Conservation (phyloP, 2,797 vertebrate genomes). For the Corythornis leucogaster region DNA sequence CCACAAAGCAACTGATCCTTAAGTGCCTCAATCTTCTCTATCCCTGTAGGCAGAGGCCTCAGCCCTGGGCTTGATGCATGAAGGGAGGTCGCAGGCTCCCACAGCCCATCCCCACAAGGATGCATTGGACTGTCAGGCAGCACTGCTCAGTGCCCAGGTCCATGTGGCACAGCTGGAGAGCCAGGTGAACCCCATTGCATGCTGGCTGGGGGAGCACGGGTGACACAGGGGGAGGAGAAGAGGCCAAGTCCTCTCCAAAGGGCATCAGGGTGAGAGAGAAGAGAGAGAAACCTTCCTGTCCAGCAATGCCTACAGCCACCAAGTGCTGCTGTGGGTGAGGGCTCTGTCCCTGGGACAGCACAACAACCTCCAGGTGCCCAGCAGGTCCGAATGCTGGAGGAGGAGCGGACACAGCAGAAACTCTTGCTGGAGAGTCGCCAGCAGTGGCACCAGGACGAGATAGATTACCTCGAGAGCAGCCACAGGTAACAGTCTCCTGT, state of each 20-base stretch:
- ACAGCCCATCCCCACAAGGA: constrained; percentile 36
- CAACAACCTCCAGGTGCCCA: not conserved
- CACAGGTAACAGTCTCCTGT: constrained; percentile 79
- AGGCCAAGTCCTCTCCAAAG: not conserved
- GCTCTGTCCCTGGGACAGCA: not conserved
- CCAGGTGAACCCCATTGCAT: constrained; percentile 77
- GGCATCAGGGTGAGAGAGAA: no score
- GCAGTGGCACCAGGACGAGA: constrained; percentile 84
- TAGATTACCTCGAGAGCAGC: constrained; percentile 84
- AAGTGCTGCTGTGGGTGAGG: not conserved
- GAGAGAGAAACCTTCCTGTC: not conserved
- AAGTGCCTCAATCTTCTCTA: not conserved
- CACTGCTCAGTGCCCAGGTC: constrained; percentile 76
- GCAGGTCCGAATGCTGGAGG: constrained; percentile 85
- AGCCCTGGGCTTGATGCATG: constrained; percentile 27
- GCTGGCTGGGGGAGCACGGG: not conserved
- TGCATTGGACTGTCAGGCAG: constrained; percentile 34
- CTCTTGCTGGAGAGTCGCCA: constrained; percentile 84
- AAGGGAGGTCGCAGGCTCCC: constrained; percentile 44
- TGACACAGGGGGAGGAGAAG: not conserved
- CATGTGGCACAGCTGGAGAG: constrained; percentile 84
- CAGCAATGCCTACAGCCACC: not conserved
- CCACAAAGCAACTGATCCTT: not conserved
- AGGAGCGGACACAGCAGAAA: constrained; percentile 83
- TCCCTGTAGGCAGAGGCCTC: constrained; percentile 64